phyloP scores from a whole-genome alignment of 1,140 invertebrate species.

The Eupristina koningsbergeri region DNA sequence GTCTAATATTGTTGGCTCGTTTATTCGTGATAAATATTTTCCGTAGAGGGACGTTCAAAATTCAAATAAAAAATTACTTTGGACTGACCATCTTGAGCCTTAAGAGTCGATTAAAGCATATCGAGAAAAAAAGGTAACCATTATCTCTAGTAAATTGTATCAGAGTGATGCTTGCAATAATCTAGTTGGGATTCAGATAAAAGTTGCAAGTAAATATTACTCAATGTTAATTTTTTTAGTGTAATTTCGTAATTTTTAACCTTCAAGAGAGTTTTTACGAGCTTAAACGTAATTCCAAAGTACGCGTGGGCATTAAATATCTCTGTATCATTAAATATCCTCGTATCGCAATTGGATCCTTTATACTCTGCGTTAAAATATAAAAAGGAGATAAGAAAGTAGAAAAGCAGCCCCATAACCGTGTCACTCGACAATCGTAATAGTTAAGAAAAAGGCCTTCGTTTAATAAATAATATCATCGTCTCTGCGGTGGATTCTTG shows the following conservation, averaged over 20 bases:
- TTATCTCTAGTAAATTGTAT: background rate
- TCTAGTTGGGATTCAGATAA: background rate
- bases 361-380: background rate
- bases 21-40: no score
- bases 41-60: background rate
- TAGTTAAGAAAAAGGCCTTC: background rate
- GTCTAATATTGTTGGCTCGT: no score
- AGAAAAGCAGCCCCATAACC: background rate
- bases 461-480: slow-evolving; percentile 25
- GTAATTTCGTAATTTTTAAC: background rate
- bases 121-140: background rate
- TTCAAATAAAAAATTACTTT: background rate
- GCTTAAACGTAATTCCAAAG: background rate
- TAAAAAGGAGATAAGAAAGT: no score
- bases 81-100: background rate
- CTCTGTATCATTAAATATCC: no score
- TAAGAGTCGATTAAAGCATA: background rate
- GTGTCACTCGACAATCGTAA: slow-evolving; percentile 5
- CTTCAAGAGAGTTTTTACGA: background rate
- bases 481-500: slow-evolving; percentile 1
- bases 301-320: background rate
- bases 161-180: background rate
- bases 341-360: background rate
- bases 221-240: no score
- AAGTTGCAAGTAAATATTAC: background rate